Evolutionary conservation across 2,888 invertebrate species (phyloP).

Genomic region (Allygus modestus): DNA sequence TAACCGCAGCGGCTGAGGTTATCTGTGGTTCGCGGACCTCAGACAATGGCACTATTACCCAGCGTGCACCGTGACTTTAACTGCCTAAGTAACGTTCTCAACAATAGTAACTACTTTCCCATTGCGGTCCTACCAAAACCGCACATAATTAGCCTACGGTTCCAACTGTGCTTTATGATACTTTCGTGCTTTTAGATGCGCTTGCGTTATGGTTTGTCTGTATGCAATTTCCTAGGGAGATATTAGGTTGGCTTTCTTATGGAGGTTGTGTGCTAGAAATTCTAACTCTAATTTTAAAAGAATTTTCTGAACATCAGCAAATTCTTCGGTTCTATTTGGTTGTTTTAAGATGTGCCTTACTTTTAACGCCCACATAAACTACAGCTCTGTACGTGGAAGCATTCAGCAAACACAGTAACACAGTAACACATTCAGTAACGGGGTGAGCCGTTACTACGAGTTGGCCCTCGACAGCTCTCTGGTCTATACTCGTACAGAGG

Average conservation of each 20-base stretch:
- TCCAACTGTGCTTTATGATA: not conserved
- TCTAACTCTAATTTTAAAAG: too few species aligned
- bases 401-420: too few species aligned
- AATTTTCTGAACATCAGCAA: too few species aligned
- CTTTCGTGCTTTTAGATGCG: slow-evolving; percentile 1
- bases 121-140: not conserved
- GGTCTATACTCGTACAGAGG: too few species aligned
- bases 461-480: too few species aligned
- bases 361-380: too few species aligned
- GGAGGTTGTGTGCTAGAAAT: not conserved
- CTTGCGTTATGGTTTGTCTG: not conserved
- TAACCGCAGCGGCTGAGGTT: not conserved
- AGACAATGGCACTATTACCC: slow-evolving; percentile 4
- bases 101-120: slow-evolving; percentile 11
- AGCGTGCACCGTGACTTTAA: not conserved
- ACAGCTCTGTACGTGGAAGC: too few species aligned
- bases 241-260: not conserved
- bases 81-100: not conserved
- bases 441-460: too few species aligned
- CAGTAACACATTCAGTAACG: too few species aligned
- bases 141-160: slow-evolving; percentile 6
- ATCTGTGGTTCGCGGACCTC: not conserved
- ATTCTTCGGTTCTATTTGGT: too few species aligned
- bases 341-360: too few species aligned
- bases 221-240: not conserved